A percentile compares a stretch with the other conserved stretches of the same genome.
These are phyloP conservation scores for Sarcophilus harrisii DNA, from an alignment of 2,797 vertebrate genomes.

Conservation along the genomic window DNA sequence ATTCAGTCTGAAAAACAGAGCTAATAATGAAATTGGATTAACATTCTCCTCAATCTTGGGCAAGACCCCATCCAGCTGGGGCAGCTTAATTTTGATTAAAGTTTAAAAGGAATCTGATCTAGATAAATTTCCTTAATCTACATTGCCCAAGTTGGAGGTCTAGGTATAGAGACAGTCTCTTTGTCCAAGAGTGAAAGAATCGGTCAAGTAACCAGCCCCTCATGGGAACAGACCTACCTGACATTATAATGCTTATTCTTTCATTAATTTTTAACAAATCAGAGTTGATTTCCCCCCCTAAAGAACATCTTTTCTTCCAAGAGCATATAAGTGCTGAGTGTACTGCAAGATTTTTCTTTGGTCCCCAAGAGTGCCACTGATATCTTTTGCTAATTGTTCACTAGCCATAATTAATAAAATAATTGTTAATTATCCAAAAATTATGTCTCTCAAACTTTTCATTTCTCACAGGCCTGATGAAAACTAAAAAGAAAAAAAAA, in stretches of 20 bases:
- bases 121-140: background rate
- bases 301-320: background rate
- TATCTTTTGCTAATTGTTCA: background rate
- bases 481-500: background rate
- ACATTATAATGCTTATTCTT: background rate
- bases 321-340: background rate
- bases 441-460: background rate
- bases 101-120: background rate
- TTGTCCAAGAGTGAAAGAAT: background rate
- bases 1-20: background rate
- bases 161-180: background rate
- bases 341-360: background rate
- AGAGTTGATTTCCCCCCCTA: background rate
- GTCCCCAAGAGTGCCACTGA: background rate
- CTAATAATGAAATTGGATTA: background rate
- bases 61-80: background rate
- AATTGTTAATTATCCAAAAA: background rate
- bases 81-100: background rate
- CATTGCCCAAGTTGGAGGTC: background rate
- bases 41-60: background rate
- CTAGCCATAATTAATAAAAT: background rate
- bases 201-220: background rate
- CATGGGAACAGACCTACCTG: background rate
- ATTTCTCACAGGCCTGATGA: background rate
- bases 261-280: background rate